phyloP scores from a whole-genome alignment of 2,113 vertebrate species.

The Podiceps cristatus region DNA sequence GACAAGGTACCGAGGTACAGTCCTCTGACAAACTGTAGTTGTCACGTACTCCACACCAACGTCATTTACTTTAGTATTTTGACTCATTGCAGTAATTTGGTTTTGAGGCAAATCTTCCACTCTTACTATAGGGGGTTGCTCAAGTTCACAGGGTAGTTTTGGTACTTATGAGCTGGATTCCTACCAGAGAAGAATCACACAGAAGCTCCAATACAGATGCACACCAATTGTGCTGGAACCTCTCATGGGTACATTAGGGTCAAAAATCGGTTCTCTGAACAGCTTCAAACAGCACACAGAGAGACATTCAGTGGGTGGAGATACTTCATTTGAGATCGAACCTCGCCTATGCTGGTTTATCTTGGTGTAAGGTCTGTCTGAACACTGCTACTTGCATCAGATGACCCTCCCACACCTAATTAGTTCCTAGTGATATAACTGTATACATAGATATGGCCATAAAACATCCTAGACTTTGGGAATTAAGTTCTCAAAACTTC shows the following conservation, averaged over 20 bases:
- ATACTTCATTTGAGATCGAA: not conserved
- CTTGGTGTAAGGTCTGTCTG: not conserved
- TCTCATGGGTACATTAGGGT: not conserved
- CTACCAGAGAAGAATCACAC: not conserved
- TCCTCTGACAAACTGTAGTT: not conserved
- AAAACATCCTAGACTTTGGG: not conserved
- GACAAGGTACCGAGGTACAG: not conserved
- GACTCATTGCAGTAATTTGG: not conserved
- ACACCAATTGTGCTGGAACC: accelerated
- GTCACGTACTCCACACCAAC: not conserved
- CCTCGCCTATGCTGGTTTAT: not conserved
- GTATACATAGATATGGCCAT: not conserved
- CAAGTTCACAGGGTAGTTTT: not conserved
- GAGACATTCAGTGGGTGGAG: not conserved
- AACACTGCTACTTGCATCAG: not conserved
- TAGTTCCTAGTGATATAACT: not conserved
- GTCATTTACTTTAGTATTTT: not conserved
- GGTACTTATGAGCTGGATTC: not conserved
- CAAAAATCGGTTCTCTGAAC: not conserved
- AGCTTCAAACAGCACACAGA: not conserved
- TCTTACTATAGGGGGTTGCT: not conserved
- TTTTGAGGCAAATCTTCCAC: not conserved
- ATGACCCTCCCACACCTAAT: not conserved
- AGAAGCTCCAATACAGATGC: not conserved
- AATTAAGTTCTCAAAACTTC: not conserved